Conservation (phyloP, 2,113 vertebrate genomes). For the Perca schrenkii region DNA sequence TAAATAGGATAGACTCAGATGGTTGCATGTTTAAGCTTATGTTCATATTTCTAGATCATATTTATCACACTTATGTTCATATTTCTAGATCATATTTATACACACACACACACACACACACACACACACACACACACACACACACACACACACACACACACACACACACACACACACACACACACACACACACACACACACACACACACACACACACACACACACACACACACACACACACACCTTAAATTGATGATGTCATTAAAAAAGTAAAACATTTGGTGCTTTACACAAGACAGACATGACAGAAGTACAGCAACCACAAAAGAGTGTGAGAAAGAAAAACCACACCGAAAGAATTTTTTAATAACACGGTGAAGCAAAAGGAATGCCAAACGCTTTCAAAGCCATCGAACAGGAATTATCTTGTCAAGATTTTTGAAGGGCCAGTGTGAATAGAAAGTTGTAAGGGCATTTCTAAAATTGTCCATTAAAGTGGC, state of each 20-base stretch:
- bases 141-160: no score
- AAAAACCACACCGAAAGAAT: background rate
- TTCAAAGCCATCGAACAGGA: background rate
- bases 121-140: no score
- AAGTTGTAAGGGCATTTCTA: background rate
- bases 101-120: no score
- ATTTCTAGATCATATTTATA: no score
- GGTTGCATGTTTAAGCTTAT: no score
- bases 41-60: no score
- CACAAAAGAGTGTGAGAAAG: background rate
- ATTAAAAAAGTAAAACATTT: background rate
- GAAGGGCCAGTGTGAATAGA: background rate
- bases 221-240: no score
- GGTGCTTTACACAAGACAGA: background rate
- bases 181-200: no score
- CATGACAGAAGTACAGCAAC: background rate
- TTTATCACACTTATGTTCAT: no score
- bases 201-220: no score
- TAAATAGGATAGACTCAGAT: no score
- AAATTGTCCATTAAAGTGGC: background rate
- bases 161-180: no score
- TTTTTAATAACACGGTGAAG: background rate
- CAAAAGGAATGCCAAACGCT: background rate
- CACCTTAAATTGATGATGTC: background rate
- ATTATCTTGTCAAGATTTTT: constrained; percentile 32